Evolutionary conservation across 92 coral and sea anemone species (phyloP).

Genomic region (Parazoanthus atlanticus): DNA sequence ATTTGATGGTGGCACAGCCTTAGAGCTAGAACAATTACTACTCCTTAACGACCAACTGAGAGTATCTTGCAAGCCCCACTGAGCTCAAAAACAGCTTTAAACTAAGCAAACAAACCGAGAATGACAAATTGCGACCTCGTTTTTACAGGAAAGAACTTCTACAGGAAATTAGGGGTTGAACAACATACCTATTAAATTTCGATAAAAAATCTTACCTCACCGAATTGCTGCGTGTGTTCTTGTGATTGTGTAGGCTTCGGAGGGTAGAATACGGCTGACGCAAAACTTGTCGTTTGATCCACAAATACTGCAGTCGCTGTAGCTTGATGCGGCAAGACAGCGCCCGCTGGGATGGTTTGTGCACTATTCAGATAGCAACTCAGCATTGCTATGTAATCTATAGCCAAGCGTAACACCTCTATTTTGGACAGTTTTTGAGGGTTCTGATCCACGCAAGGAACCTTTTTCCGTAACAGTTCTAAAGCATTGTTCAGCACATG

Average conservation of each 20-base stretch:
- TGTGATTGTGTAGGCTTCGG: slow-evolving; percentile 21
- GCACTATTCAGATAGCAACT: slow-evolving; percentile 89
- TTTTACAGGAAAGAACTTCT: not conserved
- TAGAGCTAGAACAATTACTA: slow-evolving; percentile 4
- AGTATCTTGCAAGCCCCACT: not conserved
- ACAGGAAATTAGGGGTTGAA: not conserved
- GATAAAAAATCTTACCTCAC: slow-evolving; percentile 25
- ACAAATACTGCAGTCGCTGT: slow-evolving; percentile 45
- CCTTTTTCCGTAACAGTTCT: slow-evolving; percentile 88
- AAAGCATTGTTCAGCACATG: slow-evolving; percentile 96
- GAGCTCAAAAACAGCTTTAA: not conserved
- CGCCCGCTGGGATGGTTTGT: slow-evolving; percentile 57
- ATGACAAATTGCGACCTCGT: not conserved
- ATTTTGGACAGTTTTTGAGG: slow-evolving; percentile 98
- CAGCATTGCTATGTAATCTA: slow-evolving; percentile 92
- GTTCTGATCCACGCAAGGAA: slow-evolving; percentile 96
- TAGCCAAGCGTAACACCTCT: slow-evolving; percentile 89
- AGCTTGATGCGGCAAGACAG: slow-evolving; percentile 48
- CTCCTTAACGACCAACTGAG: slow-evolving; percentile 21
- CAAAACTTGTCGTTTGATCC: slow-evolving; percentile 34
- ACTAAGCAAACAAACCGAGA: not conserved
- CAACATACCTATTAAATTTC: not conserved
- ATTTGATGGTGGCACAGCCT: slow-evolving; percentile 20
- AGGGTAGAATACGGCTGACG: slow-evolving; percentile 34
- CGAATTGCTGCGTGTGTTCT: slow-evolving; percentile 24